Evolutionary conservation across 2,113 vertebrate species (phyloP), one percentile per base, ranked within the genome.

Genomic region (Craseonycteris thonglongyai): DNA sequence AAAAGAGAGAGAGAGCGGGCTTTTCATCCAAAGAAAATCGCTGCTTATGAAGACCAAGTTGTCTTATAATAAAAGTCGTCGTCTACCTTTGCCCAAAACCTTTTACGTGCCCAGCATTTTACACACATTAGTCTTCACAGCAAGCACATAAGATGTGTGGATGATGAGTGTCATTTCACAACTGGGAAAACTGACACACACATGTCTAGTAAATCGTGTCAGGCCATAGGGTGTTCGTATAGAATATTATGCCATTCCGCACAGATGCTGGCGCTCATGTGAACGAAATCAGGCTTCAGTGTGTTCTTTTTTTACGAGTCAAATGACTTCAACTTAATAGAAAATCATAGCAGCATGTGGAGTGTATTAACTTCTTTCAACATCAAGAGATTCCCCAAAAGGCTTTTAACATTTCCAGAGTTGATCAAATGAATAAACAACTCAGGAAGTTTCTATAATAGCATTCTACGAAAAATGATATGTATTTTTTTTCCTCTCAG

Each of bases 361-460:
- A 96, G 74, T 68, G 56, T 42, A 85, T 59, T 0, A 6, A 38
- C 49, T 83, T 90, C 42, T 49, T 89, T 93, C 75, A 3, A 28
- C 28, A 92, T 69, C 47, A 91, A 91, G 56, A 82, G 0, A 63
- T 94, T 95, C 96, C 96, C 87, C 74, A 58, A 75, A 93, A 63
- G 71, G 26, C 35, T 95, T 94, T 95, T 87, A 88, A 95, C 58
- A 91, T 84, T 91, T 95, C 63, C 81, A 65, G 71, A 91, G 26
- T 69, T 82, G 85, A 96, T 66, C 86, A 85, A 83, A 93, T 30
- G 76, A 85, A 93, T 65, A 94, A 96, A 92, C 87, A 75, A 51
- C 38, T 93, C 45, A 93, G 59, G 19, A 78, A 78, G 40, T 68
- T 94, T 88, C 58, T 72, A 75, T 88, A 96, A 86, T 74, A 11